Evolutionary conservation across 2,888 invertebrate species (phyloP).

Genomic region (Cordilura impudica): DNA sequence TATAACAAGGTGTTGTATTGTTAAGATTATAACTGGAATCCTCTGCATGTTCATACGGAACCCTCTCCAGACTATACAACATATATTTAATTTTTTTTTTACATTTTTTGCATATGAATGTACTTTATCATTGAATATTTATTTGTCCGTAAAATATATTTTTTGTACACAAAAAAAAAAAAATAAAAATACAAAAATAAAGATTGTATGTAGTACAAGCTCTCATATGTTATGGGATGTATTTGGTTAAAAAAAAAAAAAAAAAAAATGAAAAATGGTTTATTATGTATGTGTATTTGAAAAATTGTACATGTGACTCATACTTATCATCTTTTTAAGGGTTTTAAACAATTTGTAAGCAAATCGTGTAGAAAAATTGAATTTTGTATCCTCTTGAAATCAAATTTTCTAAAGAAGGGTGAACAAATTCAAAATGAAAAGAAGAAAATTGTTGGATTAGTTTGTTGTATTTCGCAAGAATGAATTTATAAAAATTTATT

Average conservation of each 20-base stretch:
- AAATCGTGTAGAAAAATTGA: constrained; percentile 56
- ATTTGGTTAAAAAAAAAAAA: neutral
- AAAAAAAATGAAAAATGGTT: neutral
- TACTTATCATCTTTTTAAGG: constrained; percentile 43
- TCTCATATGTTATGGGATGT: neutral
- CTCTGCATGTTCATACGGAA: neutral
- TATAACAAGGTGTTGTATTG: constrained; percentile 52
- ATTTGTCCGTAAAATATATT: constrained; percentile 31
- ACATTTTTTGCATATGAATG: constrained; percentile 27
- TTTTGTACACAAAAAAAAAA: neutral
- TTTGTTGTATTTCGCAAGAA: too few species aligned
- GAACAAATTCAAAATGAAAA: neutral
- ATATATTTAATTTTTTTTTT: neutral
- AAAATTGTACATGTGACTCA: neutral
- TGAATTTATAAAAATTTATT: too few species aligned
- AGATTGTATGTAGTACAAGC: neutral
- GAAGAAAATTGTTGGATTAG: neutral
- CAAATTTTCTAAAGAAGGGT: constrained; percentile 1
- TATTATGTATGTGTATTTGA: neutral
- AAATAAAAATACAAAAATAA: too few species aligned
- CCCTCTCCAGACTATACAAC: neutral
- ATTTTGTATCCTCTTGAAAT: constrained; percentile 30
- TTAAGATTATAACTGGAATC: constrained; percentile 33
- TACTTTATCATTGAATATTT: constrained; percentile 50
- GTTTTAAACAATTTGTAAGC: constrained; percentile 54